Evolutionary conservation across 2,113 vertebrate species (phyloP).

Genomic region (Pygoscelis antarcticus): DNA sequence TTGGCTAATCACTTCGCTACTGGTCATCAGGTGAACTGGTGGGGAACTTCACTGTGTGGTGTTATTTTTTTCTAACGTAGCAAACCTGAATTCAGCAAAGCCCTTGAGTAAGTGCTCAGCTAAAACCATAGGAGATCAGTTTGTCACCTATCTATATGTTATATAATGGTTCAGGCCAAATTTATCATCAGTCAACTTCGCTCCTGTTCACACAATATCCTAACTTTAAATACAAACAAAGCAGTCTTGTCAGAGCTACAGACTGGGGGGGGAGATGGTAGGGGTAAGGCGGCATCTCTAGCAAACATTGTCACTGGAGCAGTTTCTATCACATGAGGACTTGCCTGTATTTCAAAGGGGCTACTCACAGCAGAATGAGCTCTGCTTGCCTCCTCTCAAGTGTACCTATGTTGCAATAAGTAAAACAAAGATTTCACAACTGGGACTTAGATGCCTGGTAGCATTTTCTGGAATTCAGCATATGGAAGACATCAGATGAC

Average conservation of each 20-base stretch:
- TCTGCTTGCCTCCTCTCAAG: neutral
- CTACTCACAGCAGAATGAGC: neutral
- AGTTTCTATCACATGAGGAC: neutral
- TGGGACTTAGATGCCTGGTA: neutral
- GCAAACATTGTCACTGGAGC: neutral
- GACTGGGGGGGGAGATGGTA: too few species aligned
- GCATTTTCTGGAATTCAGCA: neutral
- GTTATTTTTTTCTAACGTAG: neutral
- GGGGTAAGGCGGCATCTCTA: neutral
- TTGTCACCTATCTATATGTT: neutral
- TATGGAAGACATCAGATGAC: neutral
- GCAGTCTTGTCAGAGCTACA: neutral
- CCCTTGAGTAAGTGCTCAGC: neutral
- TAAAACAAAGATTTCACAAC: neutral
- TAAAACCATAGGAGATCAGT: neutral
- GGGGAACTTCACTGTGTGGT: neutral
- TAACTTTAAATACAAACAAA: neutral
- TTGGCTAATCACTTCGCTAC: neutral
- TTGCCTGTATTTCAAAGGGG: neutral
- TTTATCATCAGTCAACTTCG: neutral
- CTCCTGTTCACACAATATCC: neutral
- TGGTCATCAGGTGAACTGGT: neutral
- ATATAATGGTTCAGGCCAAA: neutral
- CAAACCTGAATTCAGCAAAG: neutral
- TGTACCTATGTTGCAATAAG: neutral